These are phyloP conservation scores for Turritopsis rubra DNA, from an alignment of 30 jellyfish, hydroid and myxozoan genomes.

Conservation along the genomic window DNA sequence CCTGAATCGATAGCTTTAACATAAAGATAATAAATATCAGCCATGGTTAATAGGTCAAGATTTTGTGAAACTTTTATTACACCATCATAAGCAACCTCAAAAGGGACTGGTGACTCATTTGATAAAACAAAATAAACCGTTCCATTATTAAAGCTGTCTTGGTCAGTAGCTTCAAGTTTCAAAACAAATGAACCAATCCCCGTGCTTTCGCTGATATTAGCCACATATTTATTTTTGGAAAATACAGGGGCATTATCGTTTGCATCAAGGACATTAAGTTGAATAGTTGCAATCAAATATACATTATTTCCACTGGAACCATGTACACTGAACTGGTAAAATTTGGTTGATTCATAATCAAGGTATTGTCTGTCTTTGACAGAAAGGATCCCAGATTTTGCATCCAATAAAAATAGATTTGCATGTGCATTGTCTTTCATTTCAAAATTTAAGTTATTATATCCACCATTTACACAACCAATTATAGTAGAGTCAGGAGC, in stretches of 20 bases:
- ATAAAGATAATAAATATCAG: conserved; percentile 7
- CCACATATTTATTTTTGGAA: conserved; percentile 3
- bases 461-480: conserved; percentile 14
- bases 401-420: conserved; percentile 2
- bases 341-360: conserved; percentile 9
- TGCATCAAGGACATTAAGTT: conserved; percentile 27
- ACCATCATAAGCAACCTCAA: conserved; percentile 24
- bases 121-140: conserved; percentile 21
- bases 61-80: not conserved
- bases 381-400: conserved; percentile 17
- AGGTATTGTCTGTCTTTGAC: conserved; percentile 7
- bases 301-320: conserved; percentile 4
- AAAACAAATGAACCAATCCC: conserved; percentile 23
- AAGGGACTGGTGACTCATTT: conserved; percentile 15
- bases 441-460: not conserved
- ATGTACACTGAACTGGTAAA: conserved; percentile 13
- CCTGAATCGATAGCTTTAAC: conserved; percentile 35
- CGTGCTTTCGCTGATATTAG: conserved; percentile 20
- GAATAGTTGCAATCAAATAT: not conserved
- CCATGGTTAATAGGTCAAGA: not conserved
- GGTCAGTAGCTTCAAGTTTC: conserved; percentile 35
- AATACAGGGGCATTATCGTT: conserved; percentile 89
- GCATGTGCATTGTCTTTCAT: not conserved
- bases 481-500: conserved; percentile 26
- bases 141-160: conserved; percentile 35